Evolutionary conservation across 1,140 invertebrate genomes (phyloP).

Genomic region (Episyrphus balteatus): DNA sequence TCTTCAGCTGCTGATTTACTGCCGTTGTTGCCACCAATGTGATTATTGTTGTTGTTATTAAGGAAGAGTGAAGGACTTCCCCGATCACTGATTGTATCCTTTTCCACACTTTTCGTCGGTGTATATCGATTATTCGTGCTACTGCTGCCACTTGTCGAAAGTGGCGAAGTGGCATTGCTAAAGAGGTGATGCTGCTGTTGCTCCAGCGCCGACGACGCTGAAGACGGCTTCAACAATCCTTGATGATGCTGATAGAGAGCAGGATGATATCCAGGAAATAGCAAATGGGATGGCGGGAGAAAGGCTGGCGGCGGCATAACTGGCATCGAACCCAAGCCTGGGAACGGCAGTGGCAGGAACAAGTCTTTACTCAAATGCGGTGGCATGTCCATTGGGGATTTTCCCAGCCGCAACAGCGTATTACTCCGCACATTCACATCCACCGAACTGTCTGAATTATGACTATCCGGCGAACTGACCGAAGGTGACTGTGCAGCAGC

Average conservation of each 20-base stretch:
- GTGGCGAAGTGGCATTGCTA: not conserved
- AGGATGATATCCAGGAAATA: constrained; percentile 54
- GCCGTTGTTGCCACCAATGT: constrained; percentile 27
- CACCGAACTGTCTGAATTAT: constrained; percentile 60
- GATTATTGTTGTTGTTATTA: constrained; percentile 19
- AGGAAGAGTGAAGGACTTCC: not conserved
- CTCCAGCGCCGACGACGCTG: too few species aligned
- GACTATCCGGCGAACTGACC: constrained; percentile 62
- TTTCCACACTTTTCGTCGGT: constrained; percentile 27
- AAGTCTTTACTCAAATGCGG: constrained; percentile 42
- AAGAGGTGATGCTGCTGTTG: constrained; percentile 10
- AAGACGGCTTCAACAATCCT: constrained; percentile 45
- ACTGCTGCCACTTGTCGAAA: constrained; percentile 6
- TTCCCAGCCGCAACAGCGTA: constrained; percentile 25
- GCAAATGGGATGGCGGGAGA: constrained; percentile 47
- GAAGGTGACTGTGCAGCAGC: constrained; percentile 46
- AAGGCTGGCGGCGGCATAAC: constrained; percentile 55
- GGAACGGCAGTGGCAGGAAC: constrained; percentile 46
- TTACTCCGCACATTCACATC: constrained; percentile 45
- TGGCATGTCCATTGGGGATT: constrained; percentile 28
- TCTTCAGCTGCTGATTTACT: constrained; percentile 38
- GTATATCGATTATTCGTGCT: constrained; percentile 43
- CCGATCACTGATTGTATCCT: not conserved
- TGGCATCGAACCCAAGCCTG: constrained; percentile 45
- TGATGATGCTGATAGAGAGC: constrained; percentile 46